A percentile compares a stretch with the other conserved stretches of the same genome.
Evolutionary conservation across 2,888 invertebrate genomes (phyloP).

Genomic region (Agrochola circellaris): DNA sequence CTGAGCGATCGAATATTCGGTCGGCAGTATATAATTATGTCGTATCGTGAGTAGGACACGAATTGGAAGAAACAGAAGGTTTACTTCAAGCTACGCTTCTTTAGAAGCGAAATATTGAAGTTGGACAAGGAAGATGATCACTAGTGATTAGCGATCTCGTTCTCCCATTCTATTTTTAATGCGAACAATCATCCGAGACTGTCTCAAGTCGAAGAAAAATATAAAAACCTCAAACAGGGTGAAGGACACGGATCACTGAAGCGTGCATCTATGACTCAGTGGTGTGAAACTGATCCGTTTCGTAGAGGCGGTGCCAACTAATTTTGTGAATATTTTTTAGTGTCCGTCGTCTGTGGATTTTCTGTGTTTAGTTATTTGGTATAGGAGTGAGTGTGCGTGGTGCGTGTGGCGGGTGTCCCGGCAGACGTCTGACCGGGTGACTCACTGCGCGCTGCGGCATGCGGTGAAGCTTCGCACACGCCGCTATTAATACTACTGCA

Average conservation of each 20-base stretch:
- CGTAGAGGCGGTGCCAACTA: conserved; percentile 21
- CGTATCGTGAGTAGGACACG: conserved; percentile 38
- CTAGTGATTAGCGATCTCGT: background rate
- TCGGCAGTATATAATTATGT: conserved; percentile 56
- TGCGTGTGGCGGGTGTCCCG: conserved; percentile 82
- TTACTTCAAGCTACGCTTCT: background rate
- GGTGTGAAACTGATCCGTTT: conserved; percentile 24
- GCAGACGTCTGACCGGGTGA: conserved; percentile 85
- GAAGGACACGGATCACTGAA: conserved; percentile 30
- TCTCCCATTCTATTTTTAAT: conserved; percentile 12
- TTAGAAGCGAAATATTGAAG: background rate
- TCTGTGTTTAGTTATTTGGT: conserved; percentile 44
- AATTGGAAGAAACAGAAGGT: conserved; percentile 43
- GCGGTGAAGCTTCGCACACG: conserved; percentile 74
- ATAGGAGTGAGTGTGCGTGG: conserved; percentile 68
- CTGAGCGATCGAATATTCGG: conserved; percentile 66
- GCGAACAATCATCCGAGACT: background rate
- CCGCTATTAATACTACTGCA: conserved; percentile 86
- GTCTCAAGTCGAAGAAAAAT: background rate
- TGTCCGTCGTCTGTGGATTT: conserved; percentile 32
- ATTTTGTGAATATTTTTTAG: background rate
- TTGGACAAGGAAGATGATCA: background rate
- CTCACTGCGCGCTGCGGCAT: conserved; percentile 80
- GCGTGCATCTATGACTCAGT: conserved; percentile 32
- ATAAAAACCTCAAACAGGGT: conserved; percentile 27